Evolutionary conservation across 2,888 invertebrate genomes (phyloP).

Genomic region (Lasius platythorax): DNA sequence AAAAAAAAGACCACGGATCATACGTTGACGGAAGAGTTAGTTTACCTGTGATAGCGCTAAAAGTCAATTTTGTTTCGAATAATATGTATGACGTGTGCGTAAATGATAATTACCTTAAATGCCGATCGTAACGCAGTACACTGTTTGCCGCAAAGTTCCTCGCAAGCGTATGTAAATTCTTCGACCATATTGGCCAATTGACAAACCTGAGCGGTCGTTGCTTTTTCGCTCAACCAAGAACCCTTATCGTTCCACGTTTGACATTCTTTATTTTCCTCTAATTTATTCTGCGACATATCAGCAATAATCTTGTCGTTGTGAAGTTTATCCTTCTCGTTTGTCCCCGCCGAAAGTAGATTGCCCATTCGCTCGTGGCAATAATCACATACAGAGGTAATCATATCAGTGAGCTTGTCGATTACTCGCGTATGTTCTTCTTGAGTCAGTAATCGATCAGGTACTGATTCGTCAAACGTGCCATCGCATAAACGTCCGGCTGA

Average conservation of each 20-base stretch:
- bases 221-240: constrained; percentile 89
- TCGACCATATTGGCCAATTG: constrained; percentile 92
- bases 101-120: constrained; percentile 87
- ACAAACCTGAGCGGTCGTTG: constrained; percentile 92
- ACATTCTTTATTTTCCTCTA: constrained; percentile 76
- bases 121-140: constrained; percentile 94
- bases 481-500: constrained; percentile 87
- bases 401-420: constrained; percentile 91
- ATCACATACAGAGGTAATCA: constrained; percentile 94
- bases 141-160: constrained; percentile 91
- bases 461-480: constrained; percentile 83
- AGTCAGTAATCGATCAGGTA: constrained; percentile 91
- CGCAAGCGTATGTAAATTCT: constrained; percentile 92
- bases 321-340: constrained; percentile 80
- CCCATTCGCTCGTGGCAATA: constrained; percentile 97
- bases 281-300: constrained; percentile 68
- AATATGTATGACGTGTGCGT: not conserved
- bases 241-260: constrained; percentile 83
- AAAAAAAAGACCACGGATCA: constrained; percentile 8
- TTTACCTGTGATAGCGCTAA: not conserved
- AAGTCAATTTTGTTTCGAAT: constrained; percentile 42
- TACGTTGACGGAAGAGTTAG: not conserved
- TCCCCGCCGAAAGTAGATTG: constrained; percentile 91
- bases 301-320: constrained; percentile 67
- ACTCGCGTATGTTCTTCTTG: constrained; percentile 90